Percentiles rank a stretch among this genome's conserved stretches.
Conservation (phyloP, 37 sponge, comb jelly and placozoan species). For the Spongilla lacustris region DNA sequence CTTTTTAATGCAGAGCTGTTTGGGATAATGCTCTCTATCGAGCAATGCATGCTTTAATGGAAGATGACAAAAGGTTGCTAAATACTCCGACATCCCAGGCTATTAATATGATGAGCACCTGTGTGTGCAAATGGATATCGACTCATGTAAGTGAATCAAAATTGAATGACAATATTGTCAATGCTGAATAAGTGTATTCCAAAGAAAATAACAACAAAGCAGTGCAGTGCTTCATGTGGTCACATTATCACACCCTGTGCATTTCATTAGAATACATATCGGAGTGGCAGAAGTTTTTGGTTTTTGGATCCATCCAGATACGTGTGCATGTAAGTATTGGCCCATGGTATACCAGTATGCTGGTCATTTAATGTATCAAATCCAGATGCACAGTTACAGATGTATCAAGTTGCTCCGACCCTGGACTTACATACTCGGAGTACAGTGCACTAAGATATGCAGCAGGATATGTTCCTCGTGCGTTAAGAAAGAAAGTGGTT, state of each 20-base stretch:
- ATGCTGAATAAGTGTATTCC: not conserved
- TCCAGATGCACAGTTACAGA: not conserved
- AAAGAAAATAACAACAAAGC: not conserved
- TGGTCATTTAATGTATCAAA: conserved; percentile 8
- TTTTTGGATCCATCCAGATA: not conserved
- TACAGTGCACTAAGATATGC: conserved; percentile 18
- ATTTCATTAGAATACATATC: not conserved
- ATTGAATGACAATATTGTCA: not conserved
- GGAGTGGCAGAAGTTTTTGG: not conserved
- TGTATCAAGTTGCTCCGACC: not conserved
- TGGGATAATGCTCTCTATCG: too few relatives aligned
- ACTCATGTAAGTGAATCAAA: not conserved
- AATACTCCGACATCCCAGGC: too few relatives aligned
- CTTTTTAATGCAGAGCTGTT: too few relatives aligned
- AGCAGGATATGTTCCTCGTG: conserved; percentile 28
- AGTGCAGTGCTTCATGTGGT: not conserved
- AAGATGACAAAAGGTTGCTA: too few relatives aligned
- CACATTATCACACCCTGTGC: not conserved
- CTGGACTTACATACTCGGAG: not conserved
- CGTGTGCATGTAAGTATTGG: not conserved
- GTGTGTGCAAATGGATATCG: not conserved
- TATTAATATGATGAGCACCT: not conserved
- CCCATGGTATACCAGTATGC: conserved; percentile 8
- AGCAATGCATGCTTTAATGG: too few relatives aligned
- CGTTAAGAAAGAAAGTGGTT: conserved; percentile 10